A percentile compares a stretch with the other conserved stretches of the same genome.
phyloP scores from a whole-genome alignment of 1,140 invertebrate genomes.

The Coelopa frigida region DNA sequence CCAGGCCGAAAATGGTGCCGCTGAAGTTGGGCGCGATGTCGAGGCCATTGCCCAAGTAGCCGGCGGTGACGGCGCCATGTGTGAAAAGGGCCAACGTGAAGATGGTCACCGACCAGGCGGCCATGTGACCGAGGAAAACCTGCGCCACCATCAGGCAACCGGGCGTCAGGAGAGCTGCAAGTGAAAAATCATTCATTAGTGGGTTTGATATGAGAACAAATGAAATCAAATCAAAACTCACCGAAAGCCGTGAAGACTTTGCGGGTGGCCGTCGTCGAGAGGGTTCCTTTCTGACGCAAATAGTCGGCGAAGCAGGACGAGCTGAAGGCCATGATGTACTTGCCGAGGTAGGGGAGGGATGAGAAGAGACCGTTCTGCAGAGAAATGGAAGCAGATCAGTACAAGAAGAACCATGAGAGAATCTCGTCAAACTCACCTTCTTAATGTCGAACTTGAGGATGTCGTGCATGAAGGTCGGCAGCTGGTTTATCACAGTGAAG shows the following conservation, averaged over 20 bases:
- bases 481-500: constrained; percentile 87
- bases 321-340: constrained; percentile 67
- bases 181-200: neutral
- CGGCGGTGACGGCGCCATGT: constrained; percentile 77
- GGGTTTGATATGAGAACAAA: neutral
- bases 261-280: constrained; percentile 62
- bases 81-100: constrained; percentile 72
- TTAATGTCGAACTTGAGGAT: constrained; percentile 84
- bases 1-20: constrained; percentile 83
- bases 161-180: constrained; percentile 54
- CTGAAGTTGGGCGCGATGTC: constrained; percentile 87
- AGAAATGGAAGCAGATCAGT: constrained; percentile 5
- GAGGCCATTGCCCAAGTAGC: constrained; percentile 79
- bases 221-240: constrained; percentile 31
- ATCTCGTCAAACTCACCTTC: constrained; percentile 62
- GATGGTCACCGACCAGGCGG: constrained; percentile 61
- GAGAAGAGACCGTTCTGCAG: constrained; percentile 77
- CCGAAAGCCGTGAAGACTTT: constrained; percentile 62
- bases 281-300: constrained; percentile 53
- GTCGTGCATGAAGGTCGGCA: constrained; percentile 90
- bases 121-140: constrained; percentile 61
- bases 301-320: constrained; percentile 64
- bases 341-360: constrained; percentile 79
- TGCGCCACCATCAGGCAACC: constrained; percentile 63
- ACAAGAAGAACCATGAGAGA: neutral